Evolutionary conservation across 2,888 invertebrate genomes (phyloP), one percentile per base, ranked within the genome.

Genomic region (Erebia aethiops): DNA sequence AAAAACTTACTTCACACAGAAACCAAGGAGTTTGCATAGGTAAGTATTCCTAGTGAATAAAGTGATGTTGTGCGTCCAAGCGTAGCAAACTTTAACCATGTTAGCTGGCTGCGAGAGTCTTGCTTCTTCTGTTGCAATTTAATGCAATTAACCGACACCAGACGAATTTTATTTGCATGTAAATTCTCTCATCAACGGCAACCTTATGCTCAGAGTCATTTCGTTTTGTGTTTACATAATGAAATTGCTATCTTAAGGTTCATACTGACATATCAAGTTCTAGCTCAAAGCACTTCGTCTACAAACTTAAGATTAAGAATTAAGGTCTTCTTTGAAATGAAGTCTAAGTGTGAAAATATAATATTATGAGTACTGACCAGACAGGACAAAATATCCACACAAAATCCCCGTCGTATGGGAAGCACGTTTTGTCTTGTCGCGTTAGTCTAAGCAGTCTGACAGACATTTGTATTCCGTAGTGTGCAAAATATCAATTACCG

Each of bases 181-280:
- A 89, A 89, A 89, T 90, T 86, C 83, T 83, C 83, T 87, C 87
- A 85, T 88, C 86, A 89, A 87, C 88, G 87, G 86, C 82, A 80
- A 80, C 78, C 79, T 72, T 73, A 73, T 76, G 79, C 76, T 80
- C 71, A 75, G 74, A 77, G 78, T 70, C 81, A 68, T 64, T 68
- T 71, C 67, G 62, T 54, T 61, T 58, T 58, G 64, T 64, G 67
- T 71, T 67, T 68, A 66, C 67, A 64, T 68, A 64, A 71, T 63
- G 54, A 65, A 66, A 66, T 65, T 70, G 52, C 41, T 35, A 64
- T 58, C 13, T 18, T 18, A 14, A n/a, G 52, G 8, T 49, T 63
- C 26, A 63, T 26, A 49, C 14, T 26, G 51, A n/a, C 60, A 16
- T n/a, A 41, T 49, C 14, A 14, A 13, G 13, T 49, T 49, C 35